phyloP scores from a whole-genome alignment of 2,797 vertebrate species.

The Halcyon smyrnensis region DNA sequence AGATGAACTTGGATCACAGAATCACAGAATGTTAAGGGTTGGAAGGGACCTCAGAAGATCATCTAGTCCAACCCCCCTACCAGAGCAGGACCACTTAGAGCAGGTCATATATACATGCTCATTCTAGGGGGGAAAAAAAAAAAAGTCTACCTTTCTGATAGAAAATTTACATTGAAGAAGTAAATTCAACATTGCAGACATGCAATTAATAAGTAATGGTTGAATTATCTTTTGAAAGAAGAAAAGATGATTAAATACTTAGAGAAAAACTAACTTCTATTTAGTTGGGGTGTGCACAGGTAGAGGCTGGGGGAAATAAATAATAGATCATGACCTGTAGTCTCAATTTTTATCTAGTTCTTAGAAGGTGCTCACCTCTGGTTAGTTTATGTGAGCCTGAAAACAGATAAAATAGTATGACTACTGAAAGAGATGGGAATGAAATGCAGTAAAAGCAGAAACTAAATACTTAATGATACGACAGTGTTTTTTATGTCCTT shows the following conservation, averaged over 20 bases:
- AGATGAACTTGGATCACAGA: not conserved
- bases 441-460: not conserved
- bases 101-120: not conserved
- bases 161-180: not conserved
- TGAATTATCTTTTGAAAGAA: not conserved
- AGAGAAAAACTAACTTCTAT: slow-evolving; percentile 3
- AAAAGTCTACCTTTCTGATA: not conserved
- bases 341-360: not conserved
- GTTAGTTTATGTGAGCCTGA: not conserved
- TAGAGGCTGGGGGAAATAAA: not conserved
- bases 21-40: too few species aligned
- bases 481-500: not conserved
- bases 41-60: too few species aligned
- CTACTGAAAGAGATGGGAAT: not conserved
- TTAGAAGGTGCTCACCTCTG: not conserved
- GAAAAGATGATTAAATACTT: not conserved
- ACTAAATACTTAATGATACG: not conserved
- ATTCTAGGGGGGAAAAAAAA: not conserved
- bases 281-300: not conserved
- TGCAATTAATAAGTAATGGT: not conserved
- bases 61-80: too few species aligned
- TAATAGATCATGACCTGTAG: not conserved
- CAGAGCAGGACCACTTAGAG: too few species aligned
- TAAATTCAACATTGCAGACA: not conserved
- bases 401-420: not conserved